phyloP scores from a whole-genome alignment of 2,797 vertebrate species.

The Morelia viridis region DNA sequence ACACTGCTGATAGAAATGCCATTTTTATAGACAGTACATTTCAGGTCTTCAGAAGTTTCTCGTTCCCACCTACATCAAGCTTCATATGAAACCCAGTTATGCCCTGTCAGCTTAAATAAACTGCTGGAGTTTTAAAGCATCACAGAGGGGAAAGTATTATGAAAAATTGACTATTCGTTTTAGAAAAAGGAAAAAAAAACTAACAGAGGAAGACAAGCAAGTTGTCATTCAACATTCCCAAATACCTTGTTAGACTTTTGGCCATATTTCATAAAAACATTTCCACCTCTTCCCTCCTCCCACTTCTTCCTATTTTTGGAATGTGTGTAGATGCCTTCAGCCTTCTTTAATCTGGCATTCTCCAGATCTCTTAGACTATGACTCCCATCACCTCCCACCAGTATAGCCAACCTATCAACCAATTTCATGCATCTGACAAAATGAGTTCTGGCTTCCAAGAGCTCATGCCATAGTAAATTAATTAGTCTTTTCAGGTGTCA shows the following conservation, averaged over 20 bases:
- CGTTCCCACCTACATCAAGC: neutral
- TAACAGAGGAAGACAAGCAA: neutral
- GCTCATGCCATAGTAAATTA: neutral
- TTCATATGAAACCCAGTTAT: neutral
- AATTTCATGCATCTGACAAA: neutral
- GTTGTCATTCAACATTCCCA: neutral
- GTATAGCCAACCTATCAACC: neutral
- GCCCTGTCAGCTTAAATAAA: neutral
- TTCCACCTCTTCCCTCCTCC: neutral
- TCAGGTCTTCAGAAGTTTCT: slow-evolving; percentile 35
- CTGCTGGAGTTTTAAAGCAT: neutral
- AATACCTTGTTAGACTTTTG: neutral
- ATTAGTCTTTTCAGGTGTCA: neutral
- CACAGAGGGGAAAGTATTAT: neutral
- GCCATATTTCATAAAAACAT: neutral
- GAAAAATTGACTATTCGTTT: neutral
- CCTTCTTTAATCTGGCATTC: neutral
- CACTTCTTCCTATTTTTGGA: neutral
- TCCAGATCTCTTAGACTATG: neutral
- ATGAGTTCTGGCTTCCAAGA: neutral
- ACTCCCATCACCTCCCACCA: neutral
- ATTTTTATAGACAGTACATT: slow-evolving; percentile 21
- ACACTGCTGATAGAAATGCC: neutral
- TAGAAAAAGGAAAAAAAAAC: neutral
- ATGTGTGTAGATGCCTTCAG: neutral